Evolutionary conservation across 2,113 vertebrate genomes (phyloP), one percentile per base, ranked within the genome.

Genomic region (Hucho hucho): DNA sequence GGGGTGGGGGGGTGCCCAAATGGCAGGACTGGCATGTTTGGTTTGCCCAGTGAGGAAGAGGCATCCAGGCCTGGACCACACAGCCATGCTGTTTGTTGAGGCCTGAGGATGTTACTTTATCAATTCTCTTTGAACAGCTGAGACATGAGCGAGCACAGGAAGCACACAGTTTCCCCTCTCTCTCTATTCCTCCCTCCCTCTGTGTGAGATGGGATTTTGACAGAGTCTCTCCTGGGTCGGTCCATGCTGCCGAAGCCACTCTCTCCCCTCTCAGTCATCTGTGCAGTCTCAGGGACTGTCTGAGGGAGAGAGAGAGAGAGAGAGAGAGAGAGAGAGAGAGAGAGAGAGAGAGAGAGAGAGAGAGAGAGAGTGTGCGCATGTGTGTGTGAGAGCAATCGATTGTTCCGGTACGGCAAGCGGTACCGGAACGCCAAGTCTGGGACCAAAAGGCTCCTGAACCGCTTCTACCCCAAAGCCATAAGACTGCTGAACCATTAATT

Each of bases 81-180:
- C 70, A 81, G 72, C 70, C 76, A 49, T 5, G 64, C 66, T 58
- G 4, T 65, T 61, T 68, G 47, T 74, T 32, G 56, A 43, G 74
- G 81, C 69, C 70, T 68, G 64, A 79, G 79, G 72, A 82, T 68
- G 37, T 71, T 20, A 70, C 70, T 85, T 83, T 83, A 88, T 75
- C 66, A 74, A 80, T 77, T 69, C 73, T 37, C 75, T 85, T 82
- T 87, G 77, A 87, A 78, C 66, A 56, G 43, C 43, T 28, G 73
- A 73, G 43, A 74, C 70, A 64, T 61, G 28, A 7, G 13, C 43
- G 46, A 7, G n/a, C 68, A 69, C 43, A 46, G 29, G 22, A 25
- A 74, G 43, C 47, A 24, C 46, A 58, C 47, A 65, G 4, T 65
- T 2, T 29, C 29, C 14, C n/a, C 13, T 67, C 28, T 37, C 28